Percentiles rank a stretch among this genome's conserved stretches.
Conservation (phyloP, 1,140 invertebrate species). For the Arion vulgaris region DNA sequence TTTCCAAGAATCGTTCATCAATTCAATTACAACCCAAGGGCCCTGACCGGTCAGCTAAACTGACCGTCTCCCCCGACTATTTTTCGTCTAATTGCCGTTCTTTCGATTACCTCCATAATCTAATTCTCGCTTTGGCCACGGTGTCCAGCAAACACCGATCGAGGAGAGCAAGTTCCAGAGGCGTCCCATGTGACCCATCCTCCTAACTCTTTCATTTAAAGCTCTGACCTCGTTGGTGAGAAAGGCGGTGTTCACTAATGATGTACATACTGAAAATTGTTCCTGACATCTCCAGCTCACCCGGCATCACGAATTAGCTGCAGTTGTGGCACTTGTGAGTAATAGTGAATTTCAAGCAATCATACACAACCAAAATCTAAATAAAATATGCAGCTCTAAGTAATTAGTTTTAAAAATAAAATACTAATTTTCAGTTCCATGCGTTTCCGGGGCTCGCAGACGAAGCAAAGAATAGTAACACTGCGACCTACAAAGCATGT, state of each 20-base stretch:
- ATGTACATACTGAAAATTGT: constrained; percentile 13
- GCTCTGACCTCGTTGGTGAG: neutral
- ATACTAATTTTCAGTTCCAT: no score
- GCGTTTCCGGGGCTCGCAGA: no score
- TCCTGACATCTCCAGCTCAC: neutral
- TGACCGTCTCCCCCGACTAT: neutral
- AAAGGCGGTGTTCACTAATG: neutral
- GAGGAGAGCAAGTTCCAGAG: neutral
- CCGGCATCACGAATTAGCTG: neutral
- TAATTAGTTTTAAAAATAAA: no score
- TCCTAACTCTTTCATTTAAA: constrained; percentile 19
- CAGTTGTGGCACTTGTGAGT: no score
- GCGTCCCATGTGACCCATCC: neutral
- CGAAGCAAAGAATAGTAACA: no score
- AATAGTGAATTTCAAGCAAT: no score
- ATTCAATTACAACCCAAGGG: neutral
- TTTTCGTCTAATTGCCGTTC: neutral
- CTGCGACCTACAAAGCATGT: no score
- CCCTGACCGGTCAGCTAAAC: neutral
- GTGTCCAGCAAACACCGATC: constrained; percentile 1
- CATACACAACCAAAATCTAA: no score
- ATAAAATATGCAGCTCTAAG: no score
- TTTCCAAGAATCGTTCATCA: neutral
- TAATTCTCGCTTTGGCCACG: constrained; percentile 18
- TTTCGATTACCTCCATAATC: constrained; percentile 14